Conservation (phyloP, 2,888 invertebrate species). For the Sphecodes monilicornis region DNA sequence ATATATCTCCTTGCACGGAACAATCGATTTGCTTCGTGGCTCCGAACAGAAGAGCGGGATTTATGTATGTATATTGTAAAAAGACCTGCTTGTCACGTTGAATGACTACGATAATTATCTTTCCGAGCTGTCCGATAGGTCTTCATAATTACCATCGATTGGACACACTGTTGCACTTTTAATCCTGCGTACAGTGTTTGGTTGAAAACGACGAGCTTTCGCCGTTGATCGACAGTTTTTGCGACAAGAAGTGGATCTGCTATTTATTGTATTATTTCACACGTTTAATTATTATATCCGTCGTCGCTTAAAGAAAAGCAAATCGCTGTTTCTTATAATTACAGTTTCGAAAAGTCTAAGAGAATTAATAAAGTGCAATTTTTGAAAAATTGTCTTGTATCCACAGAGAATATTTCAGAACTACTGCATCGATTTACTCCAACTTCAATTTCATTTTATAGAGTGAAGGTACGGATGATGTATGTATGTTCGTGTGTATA, state of each 20-base stretch:
- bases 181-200: not conserved
- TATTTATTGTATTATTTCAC: no score
- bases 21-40: not conserved
- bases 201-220: slow-evolving; percentile 13
- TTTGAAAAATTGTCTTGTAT: not conserved
- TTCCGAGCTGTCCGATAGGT: not conserved
- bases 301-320: not conserved
- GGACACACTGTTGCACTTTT: not conserved
- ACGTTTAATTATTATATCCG: no score
- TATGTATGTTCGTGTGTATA: no score
- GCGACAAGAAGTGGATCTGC: not conserved
- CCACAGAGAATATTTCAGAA: not conserved
- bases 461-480: no score
- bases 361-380: not conserved
- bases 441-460: not conserved
- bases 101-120: not conserved
- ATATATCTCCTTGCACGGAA: not conserved
- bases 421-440: not conserved
- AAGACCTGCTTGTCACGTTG: not conserved
- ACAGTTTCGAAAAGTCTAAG: not conserved
- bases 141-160: not conserved
- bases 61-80: not conserved
- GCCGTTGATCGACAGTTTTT: slow-evolving; percentile 2
- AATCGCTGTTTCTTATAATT: not conserved
- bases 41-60: no score